A percentile compares a stretch with the other conserved stretches of the same genome.
phyloP scores from a whole-genome alignment of 2,888 invertebrate genomes.

The Lasioglossum oenotherae region DNA sequence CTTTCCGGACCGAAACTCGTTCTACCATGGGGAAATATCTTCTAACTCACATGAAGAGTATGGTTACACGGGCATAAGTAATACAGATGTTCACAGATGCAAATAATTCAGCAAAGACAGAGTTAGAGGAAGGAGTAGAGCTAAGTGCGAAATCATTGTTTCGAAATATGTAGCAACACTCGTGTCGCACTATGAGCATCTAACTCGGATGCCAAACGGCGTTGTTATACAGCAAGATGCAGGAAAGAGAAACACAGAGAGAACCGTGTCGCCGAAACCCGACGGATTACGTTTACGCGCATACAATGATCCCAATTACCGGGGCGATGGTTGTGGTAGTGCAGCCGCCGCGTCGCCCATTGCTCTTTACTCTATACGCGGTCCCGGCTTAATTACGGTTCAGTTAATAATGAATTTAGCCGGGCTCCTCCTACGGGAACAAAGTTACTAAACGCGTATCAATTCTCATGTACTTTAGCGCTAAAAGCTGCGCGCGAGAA shows the following conservation, averaged over 20 bases:
- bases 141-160: no score
- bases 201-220: background rate
- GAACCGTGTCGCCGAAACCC: background rate
- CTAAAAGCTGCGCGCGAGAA: background rate
- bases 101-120: no score
- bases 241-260: background rate
- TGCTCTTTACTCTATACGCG: background rate
- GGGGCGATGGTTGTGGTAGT: background rate
- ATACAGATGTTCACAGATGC: no score
- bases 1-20: no score
- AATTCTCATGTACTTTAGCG: conserved; percentile 1
- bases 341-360: background rate
- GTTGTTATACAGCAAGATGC: background rate
- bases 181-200: background rate
- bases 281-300: background rate
- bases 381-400: conserved; percentile 10
- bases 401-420: conserved; percentile 15
- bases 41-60: no score
- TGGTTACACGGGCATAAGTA: no score
- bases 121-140: no score
- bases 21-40: no score
- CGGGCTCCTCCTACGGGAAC: conserved; percentile 14
- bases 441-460: conserved; percentile 16
- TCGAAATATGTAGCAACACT: no score
- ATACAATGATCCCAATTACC: conserved; percentile 2